These are phyloP conservation scores for Raphicerus campestris DNA, from an alignment of 2,113 vertebrate genomes.

Conservation along the genomic window DNA sequence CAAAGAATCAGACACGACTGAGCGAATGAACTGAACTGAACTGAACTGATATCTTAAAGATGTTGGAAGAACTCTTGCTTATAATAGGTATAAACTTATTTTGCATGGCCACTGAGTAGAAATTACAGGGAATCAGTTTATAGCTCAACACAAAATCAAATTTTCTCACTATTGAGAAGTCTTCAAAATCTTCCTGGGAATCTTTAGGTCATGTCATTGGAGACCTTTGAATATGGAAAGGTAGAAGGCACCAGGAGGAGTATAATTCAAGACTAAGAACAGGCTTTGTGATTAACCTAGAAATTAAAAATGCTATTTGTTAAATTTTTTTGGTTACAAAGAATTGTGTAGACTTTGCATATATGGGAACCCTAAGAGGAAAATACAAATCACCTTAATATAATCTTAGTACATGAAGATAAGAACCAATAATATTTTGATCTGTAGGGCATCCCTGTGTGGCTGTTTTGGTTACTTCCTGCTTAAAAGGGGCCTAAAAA, in stretches of 20 bases:
- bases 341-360: background rate
- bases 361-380: background rate
- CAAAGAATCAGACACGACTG: too few relatives aligned
- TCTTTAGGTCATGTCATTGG: background rate
- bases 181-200: background rate
- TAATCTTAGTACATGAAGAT: background rate
- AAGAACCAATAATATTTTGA: background rate
- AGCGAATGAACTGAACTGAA: too few relatives aligned
- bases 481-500: background rate
- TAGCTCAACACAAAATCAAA: background rate
- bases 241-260: background rate
- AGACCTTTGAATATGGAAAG: background rate
- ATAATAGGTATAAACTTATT: background rate
- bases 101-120: background rate
- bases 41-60: background rate
- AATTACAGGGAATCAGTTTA: background rate
- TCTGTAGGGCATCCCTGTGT: background rate
- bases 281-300: background rate
- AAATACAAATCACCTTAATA: background rate
- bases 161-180: background rate
- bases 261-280: background rate
- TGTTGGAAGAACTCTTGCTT: background rate
- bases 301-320: background rate
- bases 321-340: background rate
- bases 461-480: background rate